phyloP scores from a whole-genome alignment of 2,113 vertebrate species.

The Limnothrissa miodon region DNA sequence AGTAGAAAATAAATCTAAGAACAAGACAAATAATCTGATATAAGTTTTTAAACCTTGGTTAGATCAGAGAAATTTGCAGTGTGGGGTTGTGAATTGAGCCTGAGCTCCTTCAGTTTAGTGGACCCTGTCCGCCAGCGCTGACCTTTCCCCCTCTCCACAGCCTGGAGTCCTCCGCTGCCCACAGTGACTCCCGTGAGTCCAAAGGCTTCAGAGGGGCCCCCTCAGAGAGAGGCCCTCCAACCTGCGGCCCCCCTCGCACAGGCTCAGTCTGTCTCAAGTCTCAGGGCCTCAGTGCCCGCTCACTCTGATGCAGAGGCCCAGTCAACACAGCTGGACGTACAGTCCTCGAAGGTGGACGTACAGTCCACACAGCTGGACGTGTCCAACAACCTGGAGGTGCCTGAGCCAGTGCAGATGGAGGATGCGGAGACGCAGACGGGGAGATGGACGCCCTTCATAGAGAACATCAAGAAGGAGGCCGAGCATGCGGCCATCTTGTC shows the following conservation, averaged over 20 bases:
- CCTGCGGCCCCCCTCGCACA: neutral
- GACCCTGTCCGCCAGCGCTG: neutral
- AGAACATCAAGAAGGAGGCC: constrained; percentile 66
- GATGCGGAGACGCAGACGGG: constrained; percentile 73
- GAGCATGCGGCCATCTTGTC: constrained; percentile 62
- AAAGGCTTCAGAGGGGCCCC: neutral
- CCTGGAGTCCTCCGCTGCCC: neutral
- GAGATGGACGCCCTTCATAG: constrained; percentile 70
- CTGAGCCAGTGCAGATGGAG: constrained; percentile 41
- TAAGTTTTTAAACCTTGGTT: no score
- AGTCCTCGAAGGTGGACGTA: no score
- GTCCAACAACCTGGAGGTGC: neutral
- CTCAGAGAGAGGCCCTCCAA: neutral
- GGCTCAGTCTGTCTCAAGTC: neutral
- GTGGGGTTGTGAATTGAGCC: neutral
- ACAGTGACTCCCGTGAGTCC: neutral
- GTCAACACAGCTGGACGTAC: neutral
- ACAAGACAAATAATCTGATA: no score
- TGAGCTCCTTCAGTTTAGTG: neutral
- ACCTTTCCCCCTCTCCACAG: neutral
- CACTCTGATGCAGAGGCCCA: neutral
- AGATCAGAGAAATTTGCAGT: no score
- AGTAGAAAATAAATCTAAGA: no score
- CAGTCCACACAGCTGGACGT: neutral
- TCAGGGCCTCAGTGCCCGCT: neutral